Base-by-base conservation (phyloP, 2,888 invertebrate species). In the Ptilodon capucinus region DNA sequence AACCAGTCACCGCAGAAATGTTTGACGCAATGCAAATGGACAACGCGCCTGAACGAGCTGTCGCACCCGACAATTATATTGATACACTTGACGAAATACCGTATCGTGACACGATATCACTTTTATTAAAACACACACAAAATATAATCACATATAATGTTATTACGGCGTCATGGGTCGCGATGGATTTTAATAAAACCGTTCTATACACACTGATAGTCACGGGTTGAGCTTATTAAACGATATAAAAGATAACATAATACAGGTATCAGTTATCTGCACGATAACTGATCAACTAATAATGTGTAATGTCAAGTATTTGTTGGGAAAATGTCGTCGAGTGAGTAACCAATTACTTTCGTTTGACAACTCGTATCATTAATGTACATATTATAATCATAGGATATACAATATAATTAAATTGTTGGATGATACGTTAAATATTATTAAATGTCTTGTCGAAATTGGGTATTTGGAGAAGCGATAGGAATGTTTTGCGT, bases 111-210 rank as follows among this genome's bases (percentile, higher is more conserved):
- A 51, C 23, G 42, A 19, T 68, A 66, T 62, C 68, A 53, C 32
- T 60, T 68, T 66, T 68, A 62, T 65, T 66, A 65, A 66, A 68
- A 62, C 17, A 53, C 54, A 59, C 50, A 61, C 62, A 68, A 54
- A 65, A 65, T 60, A 65, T 68, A 56, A 66, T 68, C 65, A 48
- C 44, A 61, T 51, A 58, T 60, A 60, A 60, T 63, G 59, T 54
- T 52, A 44, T 48, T 46, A 19, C 36, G 34, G 42, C 54, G 66
- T 67, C 59, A 64, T 60, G 71, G 63, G 57, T 55, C 54, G 59
- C 46, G 49, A 55, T 60, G 53, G 57, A 66, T 74, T 77, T 73
- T 76, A 76, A 77, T 76, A 74, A 71, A 57, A 58, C 49, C 48
- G 46, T 50, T 47, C 50, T 54, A 50, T 48, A 45, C 42, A 47